Conservation (phyloP, 2,797 vertebrate genomes). For the Melanotaenia pygmaea region DNA sequence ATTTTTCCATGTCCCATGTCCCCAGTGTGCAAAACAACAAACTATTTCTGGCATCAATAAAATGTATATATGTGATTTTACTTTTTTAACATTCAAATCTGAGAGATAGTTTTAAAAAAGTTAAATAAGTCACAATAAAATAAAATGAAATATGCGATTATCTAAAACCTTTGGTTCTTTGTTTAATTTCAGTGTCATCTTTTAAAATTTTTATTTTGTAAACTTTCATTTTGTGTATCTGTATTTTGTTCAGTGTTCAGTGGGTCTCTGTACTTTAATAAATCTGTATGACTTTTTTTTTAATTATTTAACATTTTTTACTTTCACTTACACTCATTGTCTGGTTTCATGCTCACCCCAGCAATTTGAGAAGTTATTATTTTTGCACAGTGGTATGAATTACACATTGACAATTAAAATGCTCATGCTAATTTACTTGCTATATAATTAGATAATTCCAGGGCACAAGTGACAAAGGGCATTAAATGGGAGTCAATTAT, state of each 20-base stretch:
- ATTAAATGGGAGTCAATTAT: constrained; percentile 70
- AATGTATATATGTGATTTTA: no score
- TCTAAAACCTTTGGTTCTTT: background rate
- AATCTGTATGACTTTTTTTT: background rate
- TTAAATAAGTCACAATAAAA: no score
- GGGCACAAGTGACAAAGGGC: constrained; percentile 54
- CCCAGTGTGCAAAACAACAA: background rate
- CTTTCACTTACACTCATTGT: background rate
- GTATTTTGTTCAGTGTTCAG: no score
- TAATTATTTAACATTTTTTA: background rate
- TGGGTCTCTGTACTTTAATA: background rate
- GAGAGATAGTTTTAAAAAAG: no score
- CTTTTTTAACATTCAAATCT: no score
- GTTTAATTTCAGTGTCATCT: no score
- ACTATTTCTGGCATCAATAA: background rate
- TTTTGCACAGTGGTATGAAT: constrained; percentile 43
- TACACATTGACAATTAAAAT: constrained; percentile 71
- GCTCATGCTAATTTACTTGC: constrained; percentile 57
- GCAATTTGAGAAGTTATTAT: constrained; percentile 47
- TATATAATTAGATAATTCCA: constrained; percentile 59
- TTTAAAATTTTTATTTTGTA: no score
- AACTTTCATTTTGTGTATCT: no score
- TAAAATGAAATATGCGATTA: background rate
- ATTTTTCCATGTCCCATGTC: no score
- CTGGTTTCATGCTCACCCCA: constrained; percentile 13